Base-by-base conservation (phyloP, 2,888 invertebrate genomes). In the Phrixothrix hirtus region DNA sequence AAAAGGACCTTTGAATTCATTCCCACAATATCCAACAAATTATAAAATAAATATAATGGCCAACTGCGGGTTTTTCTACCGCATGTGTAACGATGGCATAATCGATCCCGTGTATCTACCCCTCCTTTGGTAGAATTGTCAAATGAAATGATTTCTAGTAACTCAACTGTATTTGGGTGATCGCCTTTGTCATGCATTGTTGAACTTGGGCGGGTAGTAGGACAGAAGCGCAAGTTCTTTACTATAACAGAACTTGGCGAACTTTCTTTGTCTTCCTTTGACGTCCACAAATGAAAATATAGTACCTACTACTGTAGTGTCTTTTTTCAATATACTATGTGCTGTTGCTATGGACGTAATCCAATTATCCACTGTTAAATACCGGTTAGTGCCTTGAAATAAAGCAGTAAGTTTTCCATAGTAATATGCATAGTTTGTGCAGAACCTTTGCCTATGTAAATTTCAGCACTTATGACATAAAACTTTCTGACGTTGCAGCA, bases 161-260 rank as follows among this genome's bases (percentile, higher is more conserved):
- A 43, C 9, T 43, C 16, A 34, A 34, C 36, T 9, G 43, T 17
- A 43, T 43, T 36, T 31, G 43, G 32, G 14, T 43, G 2, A 43
- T 43, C 43, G 15, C 43, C 43, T 43, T 43, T 43, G n/a, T 43
- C 43, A 32, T 43, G 43, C 30, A 43, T 43, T 43, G 32, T 43
- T 9, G 32, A 37, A 12, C 29, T 48, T 48, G 7, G 39, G 30
- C 17, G 41, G 48, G 16, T 32, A 30, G 15, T 48, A 48, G n/a
- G 41, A 48, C 2, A 42, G n/a, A n/a, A n/a, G n/a, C n/a, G n/a
- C n/a, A n/a, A n/a, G n/a, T n/a, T n/a, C n/a, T n/a, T n/a, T n/a
- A 32, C 49, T 49, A 17, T 34, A 43, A 16, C 42, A 37, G 39
- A 53, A 53, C 39, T 29, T 36, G 26, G 37, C 35, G 29, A 17